Evolutionary conservation across 2,113 vertebrate species (phyloP).

Genomic region (Anoplopoma fimbria): DNA sequence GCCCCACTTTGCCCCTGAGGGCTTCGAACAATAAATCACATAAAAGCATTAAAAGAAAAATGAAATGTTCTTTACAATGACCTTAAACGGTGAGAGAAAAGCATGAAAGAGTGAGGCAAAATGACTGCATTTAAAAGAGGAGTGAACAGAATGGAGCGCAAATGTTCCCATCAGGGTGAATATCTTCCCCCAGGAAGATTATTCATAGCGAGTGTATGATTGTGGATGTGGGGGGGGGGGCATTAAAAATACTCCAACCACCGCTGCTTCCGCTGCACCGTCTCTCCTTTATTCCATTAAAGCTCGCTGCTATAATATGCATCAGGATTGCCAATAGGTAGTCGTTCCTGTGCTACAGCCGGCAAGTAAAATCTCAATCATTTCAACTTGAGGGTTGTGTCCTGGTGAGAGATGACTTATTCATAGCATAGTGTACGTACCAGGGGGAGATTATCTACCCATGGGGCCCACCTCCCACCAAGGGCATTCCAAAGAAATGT

Average conservation of each 20-base stretch:
- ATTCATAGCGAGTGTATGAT: conserved; percentile 62
- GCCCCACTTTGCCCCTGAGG: conserved; percentile 47
- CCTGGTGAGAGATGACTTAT: conserved; percentile 76
- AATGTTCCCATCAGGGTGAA: conserved; percentile 68
- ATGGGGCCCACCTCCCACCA: conserved; percentile 44
- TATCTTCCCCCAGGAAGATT: conserved; percentile 61
- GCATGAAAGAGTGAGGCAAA: conserved; percentile 15
- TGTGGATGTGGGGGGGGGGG: conserved; percentile 27
- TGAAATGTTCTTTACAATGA: conserved; percentile 68
- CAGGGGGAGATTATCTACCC: conserved; percentile 67
- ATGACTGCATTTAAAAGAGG: conserved; percentile 55
- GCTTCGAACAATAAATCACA: conserved; percentile 67
- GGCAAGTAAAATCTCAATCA: conserved; percentile 70
- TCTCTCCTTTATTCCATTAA: conserved; percentile 63
- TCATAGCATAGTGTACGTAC: conserved; percentile 59
- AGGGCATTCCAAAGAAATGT: conserved; percentile 65
- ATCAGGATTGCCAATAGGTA: conserved; percentile 54
- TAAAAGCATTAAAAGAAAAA: conserved; percentile 72
- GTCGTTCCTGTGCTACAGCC: conserved; percentile 45
- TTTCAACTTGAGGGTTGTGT: conserved; percentile 68
- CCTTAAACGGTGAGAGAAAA: conserved; percentile 51
- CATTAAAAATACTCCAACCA: conserved; percentile 59
- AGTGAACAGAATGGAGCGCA: conserved; percentile 44
- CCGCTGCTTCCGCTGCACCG: conserved; percentile 28
- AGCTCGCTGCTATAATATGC: conserved; percentile 61